Conservation (phyloP, 1,140 invertebrate genomes). For the Zaprionus taronus region DNA sequence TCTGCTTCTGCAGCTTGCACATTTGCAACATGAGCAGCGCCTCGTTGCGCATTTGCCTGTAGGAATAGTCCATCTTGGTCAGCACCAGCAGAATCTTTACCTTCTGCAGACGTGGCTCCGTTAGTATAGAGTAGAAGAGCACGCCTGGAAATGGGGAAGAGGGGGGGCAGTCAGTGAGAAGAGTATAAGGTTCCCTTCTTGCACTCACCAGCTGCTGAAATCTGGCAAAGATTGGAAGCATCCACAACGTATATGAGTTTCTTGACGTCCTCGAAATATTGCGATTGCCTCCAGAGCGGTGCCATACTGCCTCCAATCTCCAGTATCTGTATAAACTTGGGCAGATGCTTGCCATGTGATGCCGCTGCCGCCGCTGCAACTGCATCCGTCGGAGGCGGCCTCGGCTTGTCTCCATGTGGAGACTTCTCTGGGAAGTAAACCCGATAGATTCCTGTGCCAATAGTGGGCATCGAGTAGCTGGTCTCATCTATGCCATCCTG, state of each 20-base stretch:
- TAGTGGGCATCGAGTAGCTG: constrained; percentile 90
- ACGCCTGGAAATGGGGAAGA: constrained; percentile 82
- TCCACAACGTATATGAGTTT: constrained; percentile 92
- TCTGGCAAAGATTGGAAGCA: constrained; percentile 92
- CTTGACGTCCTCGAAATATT: constrained; percentile 87
- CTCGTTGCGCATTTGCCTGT: constrained; percentile 92
- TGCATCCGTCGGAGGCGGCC: constrained; percentile 51
- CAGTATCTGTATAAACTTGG: constrained; percentile 84
- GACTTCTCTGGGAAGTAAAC: constrained; percentile 86
- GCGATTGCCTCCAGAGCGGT: constrained; percentile 89
- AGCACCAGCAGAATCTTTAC: constrained; percentile 90
- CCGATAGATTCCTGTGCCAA: constrained; percentile 90
- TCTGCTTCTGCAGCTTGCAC: constrained; percentile 87
- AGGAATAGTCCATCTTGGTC: constrained; percentile 92
- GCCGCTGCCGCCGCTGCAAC: constrained; percentile 13
- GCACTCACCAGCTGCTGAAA: constrained; percentile 88
- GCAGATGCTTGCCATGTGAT: constrained; percentile 55
- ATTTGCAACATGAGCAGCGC: constrained; percentile 91
- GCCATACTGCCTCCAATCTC: constrained; percentile 93
- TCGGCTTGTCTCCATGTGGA: constrained; percentile 73
- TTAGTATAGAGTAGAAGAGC: constrained; percentile 89
- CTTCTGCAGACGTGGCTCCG: constrained; percentile 88
- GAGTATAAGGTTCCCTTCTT: background rate
- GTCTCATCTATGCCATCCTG: constrained; percentile 88
- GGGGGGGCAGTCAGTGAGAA: background rate